Evolutionary conservation across 2,888 invertebrate species (phyloP), one percentile per base, ranked within the genome.

Genomic region (Uloborus plumipes): DNA sequence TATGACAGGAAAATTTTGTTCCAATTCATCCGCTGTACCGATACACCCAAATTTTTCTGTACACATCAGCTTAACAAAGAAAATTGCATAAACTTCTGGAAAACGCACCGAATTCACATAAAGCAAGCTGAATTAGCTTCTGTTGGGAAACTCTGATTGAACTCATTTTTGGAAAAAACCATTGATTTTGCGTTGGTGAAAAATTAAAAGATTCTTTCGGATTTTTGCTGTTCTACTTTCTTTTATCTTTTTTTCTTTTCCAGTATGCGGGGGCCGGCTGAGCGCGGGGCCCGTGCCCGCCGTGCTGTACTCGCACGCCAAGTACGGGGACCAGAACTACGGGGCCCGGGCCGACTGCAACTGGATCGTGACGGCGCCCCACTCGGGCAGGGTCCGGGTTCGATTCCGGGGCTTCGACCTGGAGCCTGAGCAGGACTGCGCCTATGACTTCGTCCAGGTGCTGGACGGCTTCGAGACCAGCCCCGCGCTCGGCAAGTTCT

Each of bases 391-490:
- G 55, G 85, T 72, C 59, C 64, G 84, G 15, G 87, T 98, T 59
- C 93, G 94, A 64, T 98, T 99, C 90, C 91, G 95, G 22, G 94
- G 95, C 0, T 97, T 97, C 88, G 94, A 95, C 87, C 89, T 97
- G 85, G 99, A 99, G 89, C 95, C 95, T 73, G 97, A 97, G 88
- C 92, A 93, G 55, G 95, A 95, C 87, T 99, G 99, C 88, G 94
- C 94, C 59, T 99, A 98, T 88, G 99, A 99, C 88, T 96, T 93
- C 88, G 95, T 99, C 0, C 97, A 98, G 89, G 93, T 99, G 14
- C 95, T 94, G 88, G 96, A 96, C 49, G 98, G 97, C 0, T 91
- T 94, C 87, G 96, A 96, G 87, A 93, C 93, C 51, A 93, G 94
- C 16, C 93, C 94, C 18, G 92, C 93, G 80, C 94, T 95, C 86